Conservation (phyloP, 2,797 vertebrate genomes). For the Pangasius sanitwongsei region DNA sequence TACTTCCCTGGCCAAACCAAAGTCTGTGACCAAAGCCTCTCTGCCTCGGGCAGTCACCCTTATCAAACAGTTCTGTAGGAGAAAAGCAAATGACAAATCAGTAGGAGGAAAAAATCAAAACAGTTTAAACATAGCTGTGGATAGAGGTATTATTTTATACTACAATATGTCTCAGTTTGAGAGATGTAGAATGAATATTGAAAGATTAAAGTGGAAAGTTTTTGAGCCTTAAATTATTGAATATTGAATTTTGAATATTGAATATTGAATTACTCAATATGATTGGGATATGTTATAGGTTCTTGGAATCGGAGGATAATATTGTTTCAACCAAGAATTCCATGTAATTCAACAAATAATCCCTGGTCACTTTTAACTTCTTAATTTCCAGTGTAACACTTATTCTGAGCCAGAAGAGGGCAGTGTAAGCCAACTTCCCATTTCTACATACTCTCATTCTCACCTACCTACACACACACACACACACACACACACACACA, state of each 20-base stretch:
- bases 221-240: neutral
- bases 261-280: neutral
- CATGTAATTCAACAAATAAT: neutral
- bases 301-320: neutral
- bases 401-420: neutral
- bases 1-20: slow-evolving; percentile 86
- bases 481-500: neutral
- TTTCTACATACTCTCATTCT: no score
- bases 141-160: neutral
- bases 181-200: neutral
- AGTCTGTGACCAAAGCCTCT: slow-evolving; percentile 86
- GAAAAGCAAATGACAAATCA: neutral
- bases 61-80: slow-evolving; percentile 85
- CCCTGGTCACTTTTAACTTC: neutral
- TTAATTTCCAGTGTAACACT: neutral
- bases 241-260: neutral
- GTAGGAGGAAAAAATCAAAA: neutral
- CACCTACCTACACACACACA: no score
- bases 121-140: neutral
- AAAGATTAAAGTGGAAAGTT: neutral
- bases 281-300: neutral
- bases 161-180: neutral
- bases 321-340: neutral
- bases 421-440: neutral
- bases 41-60: slow-evolving; percentile 75